Evolutionary conservation across 92 coral and sea anemone species (phyloP), one percentile per base, ranked within the genome.

Genomic region (Paramuricea clavata): DNA sequence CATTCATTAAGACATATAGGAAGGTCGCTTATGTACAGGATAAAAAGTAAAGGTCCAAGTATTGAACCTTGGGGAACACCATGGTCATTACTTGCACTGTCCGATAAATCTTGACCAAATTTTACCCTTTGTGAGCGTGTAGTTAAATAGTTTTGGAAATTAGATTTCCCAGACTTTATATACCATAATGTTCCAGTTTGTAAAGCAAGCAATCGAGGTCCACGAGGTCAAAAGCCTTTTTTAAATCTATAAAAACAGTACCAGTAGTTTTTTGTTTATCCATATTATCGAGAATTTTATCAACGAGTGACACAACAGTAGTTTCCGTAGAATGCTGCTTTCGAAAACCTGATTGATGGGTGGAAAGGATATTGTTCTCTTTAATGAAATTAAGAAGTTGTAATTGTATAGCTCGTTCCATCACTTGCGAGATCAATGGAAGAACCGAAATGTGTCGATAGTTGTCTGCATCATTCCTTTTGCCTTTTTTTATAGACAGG

Each of bases 311-410:
- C 32, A 89, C 92, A 64, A 84, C 76, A 13, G 92, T 71, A 22
- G 92, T 89, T 62, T 91, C 87, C 44, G 87, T 88, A 17, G 94
- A 91, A 26, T 91, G 94, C 27, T 62, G 75, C 81, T 87, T 91
- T 32, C n/a, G n/a, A n/a, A n/a, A n/a, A n/a, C n/a, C n/a, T n/a
- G n/a, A n/a, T n/a, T n/a, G n/a, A n/a, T n/a, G n/a, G n/a, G n/a
- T 89, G 56, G 32, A 88, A 88, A 49, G n/a, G n/a, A n/a, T n/a
- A n/a, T n/a, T n/a, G n/a, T n/a, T n/a, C n/a, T n/a, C n/a, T 89
- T 85, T 9, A 87, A 87, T 57, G 75, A 89, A 89, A 22, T 83
- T 17, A 49, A 83, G 62, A 21, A 89, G 85, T 70, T 83, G 85
- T 19, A 83, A 79, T 76, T 89, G 88, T 67, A 83, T 39, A 10